Evolutionary conservation across 2,113 vertebrate species (phyloP).

Genomic region (Saimiri boliviensis): DNA sequence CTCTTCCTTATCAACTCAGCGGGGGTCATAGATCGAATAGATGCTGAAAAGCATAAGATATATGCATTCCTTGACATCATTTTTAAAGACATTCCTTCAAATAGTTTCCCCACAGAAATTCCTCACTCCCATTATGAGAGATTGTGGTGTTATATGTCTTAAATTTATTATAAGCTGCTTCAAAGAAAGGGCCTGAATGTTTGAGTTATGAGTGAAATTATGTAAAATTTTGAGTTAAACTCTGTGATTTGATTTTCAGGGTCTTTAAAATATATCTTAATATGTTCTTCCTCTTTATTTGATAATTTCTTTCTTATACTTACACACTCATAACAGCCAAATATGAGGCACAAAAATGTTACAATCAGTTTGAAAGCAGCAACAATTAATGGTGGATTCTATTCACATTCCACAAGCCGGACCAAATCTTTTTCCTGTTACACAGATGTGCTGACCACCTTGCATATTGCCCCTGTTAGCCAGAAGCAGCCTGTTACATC

Average conservation of each 20-base stretch:
- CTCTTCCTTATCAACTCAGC: constrained; percentile 85
- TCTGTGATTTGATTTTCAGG: not conserved
- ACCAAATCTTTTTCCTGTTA: not conserved
- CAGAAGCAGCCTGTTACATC: constrained; percentile 50
- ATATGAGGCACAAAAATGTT: not conserved
- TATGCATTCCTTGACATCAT: constrained; percentile 84
- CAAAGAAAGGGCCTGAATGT: constrained; percentile 80
- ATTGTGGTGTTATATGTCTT: constrained; percentile 78
- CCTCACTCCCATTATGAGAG: constrained; percentile 81
- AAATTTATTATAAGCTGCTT: constrained; percentile 82
- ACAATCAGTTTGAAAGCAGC: not conserved
- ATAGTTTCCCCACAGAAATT: constrained; percentile 80
- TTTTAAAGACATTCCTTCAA: constrained; percentile 86
- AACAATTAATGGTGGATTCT: not conserved
- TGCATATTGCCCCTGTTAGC: not conserved
- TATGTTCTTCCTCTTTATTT: constrained; percentile 46
- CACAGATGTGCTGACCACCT: not conserved
- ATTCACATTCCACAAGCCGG: constrained; percentile 27
- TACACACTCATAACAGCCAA: not conserved
- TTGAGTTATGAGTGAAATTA: constrained; percentile 76
- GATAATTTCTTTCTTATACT: not conserved
- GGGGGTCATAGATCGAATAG: constrained; percentile 81
- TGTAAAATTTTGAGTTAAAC: constrained; percentile 55
- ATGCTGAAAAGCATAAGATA: constrained; percentile 81
- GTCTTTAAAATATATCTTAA: not conserved